phyloP scores from a whole-genome alignment of 2,888 invertebrate genomes.

The Nomada lathburiana region DNA sequence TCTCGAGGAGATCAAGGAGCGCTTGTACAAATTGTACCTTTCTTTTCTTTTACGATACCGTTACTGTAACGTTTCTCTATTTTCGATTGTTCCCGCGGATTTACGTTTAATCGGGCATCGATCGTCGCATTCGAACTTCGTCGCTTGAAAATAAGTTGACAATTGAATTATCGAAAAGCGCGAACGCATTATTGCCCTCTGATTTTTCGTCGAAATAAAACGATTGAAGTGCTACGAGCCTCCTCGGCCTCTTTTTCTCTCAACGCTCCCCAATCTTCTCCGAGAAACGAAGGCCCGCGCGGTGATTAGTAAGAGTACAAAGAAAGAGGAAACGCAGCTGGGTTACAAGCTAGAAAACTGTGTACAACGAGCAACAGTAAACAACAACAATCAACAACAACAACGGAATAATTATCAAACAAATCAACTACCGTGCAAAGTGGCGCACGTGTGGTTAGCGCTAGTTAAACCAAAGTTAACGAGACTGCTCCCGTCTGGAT shows the following conservation, averaged over 20 bases:
- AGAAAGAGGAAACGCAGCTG: slow-evolving; percentile 39
- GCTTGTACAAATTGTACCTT: not conserved
- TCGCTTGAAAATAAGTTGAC: too few relatives aligned
- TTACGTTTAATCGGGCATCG: too few relatives aligned
- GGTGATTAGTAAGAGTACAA: slow-evolving; percentile 15
- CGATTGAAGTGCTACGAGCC: too few relatives aligned
- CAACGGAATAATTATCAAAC: slow-evolving; percentile 61
- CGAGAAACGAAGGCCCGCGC: slow-evolving; percentile 12
- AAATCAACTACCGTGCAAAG: slow-evolving; percentile 66
- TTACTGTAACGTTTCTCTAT: not conserved
- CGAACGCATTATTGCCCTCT: not conserved
- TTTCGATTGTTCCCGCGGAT: too few relatives aligned
- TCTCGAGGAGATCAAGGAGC: slow-evolving; percentile 33
- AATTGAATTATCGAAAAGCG: too few relatives aligned
- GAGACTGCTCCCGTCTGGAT: not conserved
- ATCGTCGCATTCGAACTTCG: too few relatives aligned
- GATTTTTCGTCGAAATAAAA: not conserved
- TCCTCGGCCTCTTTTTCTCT: not conserved
- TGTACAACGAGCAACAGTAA: slow-evolving; percentile 57
- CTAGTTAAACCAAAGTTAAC: slow-evolving; percentile 46
- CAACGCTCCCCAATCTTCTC: slow-evolving; percentile 47
- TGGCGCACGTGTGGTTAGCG: slow-evolving; percentile 65
- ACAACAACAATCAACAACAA: slow-evolving; percentile 51
- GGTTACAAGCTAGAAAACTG: slow-evolving; percentile 43
- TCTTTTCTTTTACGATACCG: not conserved